Evolutionary conservation across 2,113 vertebrate genomes (phyloP), one percentile per base, ranked within the genome.

Genomic region (Ammodramus savannarum): DNA sequence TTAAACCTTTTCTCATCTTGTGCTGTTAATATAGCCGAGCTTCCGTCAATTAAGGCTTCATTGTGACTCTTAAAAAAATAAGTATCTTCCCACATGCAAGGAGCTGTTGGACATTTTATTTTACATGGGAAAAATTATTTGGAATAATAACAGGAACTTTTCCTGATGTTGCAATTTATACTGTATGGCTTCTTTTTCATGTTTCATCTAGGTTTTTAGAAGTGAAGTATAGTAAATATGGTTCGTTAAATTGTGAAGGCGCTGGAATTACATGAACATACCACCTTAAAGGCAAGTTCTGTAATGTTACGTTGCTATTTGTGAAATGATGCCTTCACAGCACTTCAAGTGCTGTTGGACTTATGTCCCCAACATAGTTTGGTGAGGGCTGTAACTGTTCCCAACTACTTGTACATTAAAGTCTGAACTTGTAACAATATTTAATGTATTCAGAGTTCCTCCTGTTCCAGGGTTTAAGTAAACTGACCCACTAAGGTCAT

Each of bases 181-280:
- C 98, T 99, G 98, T 99, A 98, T 99, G 98, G 98, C 98, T 99
- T 98, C 99, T 98, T 99, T 98, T 98, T 98, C 99, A 98, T 99
- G 98, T 99, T 99, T 98, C 98, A 98, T 98, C 99, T 99, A 99
- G 99, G 99, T 99, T 99, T 99, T 99, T 99, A 99, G 98, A 99
- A 98, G 98, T 99, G 98, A 99, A 98, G 98, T 99, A 98, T 99
- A 99, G 99, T 99, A 99, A 99, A 98, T 99, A 98, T 99, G 98
- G 98, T 99, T 99, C 98, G 98, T 99, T 98, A 98, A 99, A 99
- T 99, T 99, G 98, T 99, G 99, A 99, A 99, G 99, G 99, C 98
- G 98, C 98, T 99, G 99, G 99, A 99, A 98, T 99, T 98, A 98
- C 98, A 98, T 99, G 99, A 99, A 98, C 98, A 98, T 99, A 98